Conservation (phyloP, 2,113 vertebrate species). For the Clarias gariepinus region DNA sequence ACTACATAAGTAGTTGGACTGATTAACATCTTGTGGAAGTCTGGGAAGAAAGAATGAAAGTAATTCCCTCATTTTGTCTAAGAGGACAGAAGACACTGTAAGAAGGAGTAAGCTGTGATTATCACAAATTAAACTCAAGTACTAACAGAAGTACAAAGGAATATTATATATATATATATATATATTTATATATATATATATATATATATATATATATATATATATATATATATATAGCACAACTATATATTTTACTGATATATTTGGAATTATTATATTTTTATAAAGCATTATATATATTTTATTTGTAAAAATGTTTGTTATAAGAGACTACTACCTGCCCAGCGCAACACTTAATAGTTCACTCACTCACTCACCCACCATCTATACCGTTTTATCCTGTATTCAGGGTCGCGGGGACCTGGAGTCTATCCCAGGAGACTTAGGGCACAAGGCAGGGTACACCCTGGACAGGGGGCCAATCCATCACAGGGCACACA, state of each 20-base stretch:
- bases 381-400: too few relatives aligned
- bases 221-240: too few relatives aligned
- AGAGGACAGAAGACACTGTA: not conserved
- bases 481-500: too few relatives aligned
- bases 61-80: conserved; percentile 15
- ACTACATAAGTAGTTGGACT: conserved; percentile 14
- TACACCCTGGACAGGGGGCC: too few relatives aligned
- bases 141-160: not conserved
- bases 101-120: conserved; percentile 12
- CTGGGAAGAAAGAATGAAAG: conserved; percentile 13
- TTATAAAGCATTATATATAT: too few relatives aligned
- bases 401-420: too few relatives aligned
- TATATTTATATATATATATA: too few relatives aligned
- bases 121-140: conserved; percentile 14
- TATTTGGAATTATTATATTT: not conserved
- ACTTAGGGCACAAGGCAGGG: too few relatives aligned
- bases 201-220: too few relatives aligned
- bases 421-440: too few relatives aligned
- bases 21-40: conserved; percentile 14
- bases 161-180: not conserved
- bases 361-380: too few relatives aligned
- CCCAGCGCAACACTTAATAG: too few relatives aligned
- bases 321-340: not conserved
- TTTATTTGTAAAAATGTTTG: not conserved
- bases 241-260: not conserved